phyloP scores from a whole-genome alignment of 2,888 invertebrate genomes.

The Therioaphis trifolii region DNA sequence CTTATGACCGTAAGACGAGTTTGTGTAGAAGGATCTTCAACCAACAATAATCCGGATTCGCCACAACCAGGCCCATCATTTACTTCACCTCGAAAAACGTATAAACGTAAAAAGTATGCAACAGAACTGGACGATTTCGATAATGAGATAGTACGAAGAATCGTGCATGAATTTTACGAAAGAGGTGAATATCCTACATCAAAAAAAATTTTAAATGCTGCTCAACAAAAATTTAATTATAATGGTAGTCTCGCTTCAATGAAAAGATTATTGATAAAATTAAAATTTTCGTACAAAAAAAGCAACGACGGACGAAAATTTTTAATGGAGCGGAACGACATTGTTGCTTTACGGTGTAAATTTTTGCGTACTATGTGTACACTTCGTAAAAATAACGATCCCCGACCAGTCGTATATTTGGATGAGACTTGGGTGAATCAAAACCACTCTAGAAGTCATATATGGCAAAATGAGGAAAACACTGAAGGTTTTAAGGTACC shows the following conservation, averaged over 20 bases:
- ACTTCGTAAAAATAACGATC: conserved; percentile 32
- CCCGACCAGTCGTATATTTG: conserved; percentile 24
- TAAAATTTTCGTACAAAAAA: too few species aligned
- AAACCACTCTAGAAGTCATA: too few species aligned
- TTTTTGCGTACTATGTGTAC: too few species aligned
- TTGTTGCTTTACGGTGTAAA: conserved; percentile 19
- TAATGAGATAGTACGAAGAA: too few species aligned
- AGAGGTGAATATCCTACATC: too few species aligned
- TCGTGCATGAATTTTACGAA: too few species aligned
- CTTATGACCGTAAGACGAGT: too few species aligned
- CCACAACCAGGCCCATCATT: background rate
- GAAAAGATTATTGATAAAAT: background rate
- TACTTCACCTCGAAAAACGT: conserved; percentile 12
- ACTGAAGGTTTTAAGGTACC: too few species aligned
- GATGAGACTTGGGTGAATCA: background rate
- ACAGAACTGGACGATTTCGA: too few species aligned
- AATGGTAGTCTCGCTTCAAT: conserved; percentile 25
- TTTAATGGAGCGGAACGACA: conserved; percentile 50
- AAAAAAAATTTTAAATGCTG: conserved; percentile 12
- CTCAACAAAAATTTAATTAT: conserved; percentile 47
- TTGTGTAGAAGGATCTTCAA: background rate
- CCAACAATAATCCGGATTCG: background rate
- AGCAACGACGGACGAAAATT: conserved; percentile 34
- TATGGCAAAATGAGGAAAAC: too few species aligned
- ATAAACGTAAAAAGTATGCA: too few species aligned